A percentile compares a stretch with the other conserved stretches of the same genome.
phyloP scores from a whole-genome alignment of 2,797 vertebrate species.

The Hypotaenidia philippensis region DNA sequence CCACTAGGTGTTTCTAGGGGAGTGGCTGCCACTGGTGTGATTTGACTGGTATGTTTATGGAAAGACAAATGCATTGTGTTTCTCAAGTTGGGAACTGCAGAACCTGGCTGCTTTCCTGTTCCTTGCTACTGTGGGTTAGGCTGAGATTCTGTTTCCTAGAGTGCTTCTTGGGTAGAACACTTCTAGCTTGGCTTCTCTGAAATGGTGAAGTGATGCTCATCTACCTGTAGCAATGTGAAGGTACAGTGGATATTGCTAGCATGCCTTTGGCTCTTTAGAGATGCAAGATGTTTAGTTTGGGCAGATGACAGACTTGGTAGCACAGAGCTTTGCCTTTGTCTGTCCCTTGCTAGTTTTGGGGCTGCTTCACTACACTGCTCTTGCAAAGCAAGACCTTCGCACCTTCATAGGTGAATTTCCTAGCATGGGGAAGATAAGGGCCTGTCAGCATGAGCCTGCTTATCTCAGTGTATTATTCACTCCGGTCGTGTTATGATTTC shows the following conservation, averaged over 20 bases:
- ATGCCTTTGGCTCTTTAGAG: background rate
- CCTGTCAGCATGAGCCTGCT: background rate
- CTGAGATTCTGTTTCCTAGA: background rate
- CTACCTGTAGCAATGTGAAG: too few relatives aligned
- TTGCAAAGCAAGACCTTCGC: background rate
- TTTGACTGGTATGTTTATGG: background rate
- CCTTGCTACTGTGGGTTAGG: background rate
- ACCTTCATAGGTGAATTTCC: background rate
- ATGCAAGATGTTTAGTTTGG: accelerated
- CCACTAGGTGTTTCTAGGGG: background rate
- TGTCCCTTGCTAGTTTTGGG: background rate
- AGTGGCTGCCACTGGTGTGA: background rate
- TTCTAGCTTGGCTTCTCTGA: background rate
- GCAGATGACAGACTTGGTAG: background rate
- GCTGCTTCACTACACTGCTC: background rate
- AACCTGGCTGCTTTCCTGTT: background rate
- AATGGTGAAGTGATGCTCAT: background rate
- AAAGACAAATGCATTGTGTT: background rate
- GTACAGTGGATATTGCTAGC: background rate
- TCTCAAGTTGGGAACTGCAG: background rate
- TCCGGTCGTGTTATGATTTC: background rate
- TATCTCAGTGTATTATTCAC: background rate
- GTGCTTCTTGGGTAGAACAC: background rate
- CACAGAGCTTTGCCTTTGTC: background rate
- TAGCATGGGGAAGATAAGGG: accelerated